Percentiles rank a stretch among this genome's conserved stretches.
These are phyloP conservation scores for Rhopilema esculentum DNA, from an alignment of 30 jellyfish, hydroid and myxozoan species.

Conservation along the genomic window DNA sequence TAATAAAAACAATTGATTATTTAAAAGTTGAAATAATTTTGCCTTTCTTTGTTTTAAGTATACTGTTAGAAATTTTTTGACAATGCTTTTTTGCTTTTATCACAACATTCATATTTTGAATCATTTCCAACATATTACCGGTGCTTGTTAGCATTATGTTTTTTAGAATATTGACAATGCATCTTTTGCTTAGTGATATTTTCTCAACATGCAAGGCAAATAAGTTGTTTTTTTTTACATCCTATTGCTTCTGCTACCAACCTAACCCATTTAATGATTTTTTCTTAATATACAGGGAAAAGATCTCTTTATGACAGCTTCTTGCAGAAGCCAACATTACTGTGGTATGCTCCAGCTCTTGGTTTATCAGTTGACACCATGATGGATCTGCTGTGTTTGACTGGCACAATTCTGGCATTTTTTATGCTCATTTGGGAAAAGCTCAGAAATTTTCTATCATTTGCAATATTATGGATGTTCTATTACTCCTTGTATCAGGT, in stretches of 20 bases:
- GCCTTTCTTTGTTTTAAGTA: too few species aligned
- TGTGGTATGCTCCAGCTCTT: constrained; percentile 78
- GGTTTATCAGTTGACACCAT: constrained; percentile 75
- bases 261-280: not conserved
- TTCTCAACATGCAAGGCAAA: not conserved
- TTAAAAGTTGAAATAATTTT: too few species aligned
- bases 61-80: too few species aligned
- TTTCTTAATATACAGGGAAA: constrained; percentile 28
- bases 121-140: too few species aligned
- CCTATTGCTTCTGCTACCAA: not conserved
- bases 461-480: constrained; percentile 77
- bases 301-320: constrained; percentile 58
- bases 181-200: too few species aligned
- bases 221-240: not conserved
- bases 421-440: constrained; percentile 32
- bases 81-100: too few species aligned
- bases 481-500: constrained; percentile 94
- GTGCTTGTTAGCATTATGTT: too few species aligned
- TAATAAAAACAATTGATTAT: too few species aligned
- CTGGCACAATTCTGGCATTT: constrained; percentile 74
- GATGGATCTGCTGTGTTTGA: constrained; percentile 81
- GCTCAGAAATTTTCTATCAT: constrained; percentile 34
- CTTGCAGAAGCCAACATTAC: constrained; percentile 76
- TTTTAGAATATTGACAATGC: too few species aligned
- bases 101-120: too few species aligned